Conservation (phyloP, 2,888 invertebrate genomes). For the Carcina quercana region DNA sequence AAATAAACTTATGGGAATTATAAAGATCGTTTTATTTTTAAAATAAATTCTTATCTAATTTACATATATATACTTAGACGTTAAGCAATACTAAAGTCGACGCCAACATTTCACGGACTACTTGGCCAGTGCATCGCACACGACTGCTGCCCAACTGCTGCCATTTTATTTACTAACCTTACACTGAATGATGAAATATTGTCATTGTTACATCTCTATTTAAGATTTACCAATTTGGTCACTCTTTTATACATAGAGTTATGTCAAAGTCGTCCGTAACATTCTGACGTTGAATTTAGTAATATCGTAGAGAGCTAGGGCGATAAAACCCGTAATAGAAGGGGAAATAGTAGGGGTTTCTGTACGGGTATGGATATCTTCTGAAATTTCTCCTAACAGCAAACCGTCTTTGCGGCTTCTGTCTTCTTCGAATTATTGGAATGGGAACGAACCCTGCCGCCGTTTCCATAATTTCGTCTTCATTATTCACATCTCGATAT, state of each 20-base stretch:
- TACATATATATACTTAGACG: not conserved
- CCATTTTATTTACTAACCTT: no score
- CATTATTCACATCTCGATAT: conserved; percentile 32
- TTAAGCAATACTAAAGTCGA: no score
- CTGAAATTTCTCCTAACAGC: conserved; percentile 39
- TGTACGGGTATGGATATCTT: conserved; percentile 38
- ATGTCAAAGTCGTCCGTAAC: no score
- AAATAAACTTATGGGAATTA: conserved; percentile 45
- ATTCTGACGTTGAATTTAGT: no score
- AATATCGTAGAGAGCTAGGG: conserved; percentile 58
- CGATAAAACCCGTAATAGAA: conserved; percentile 46
- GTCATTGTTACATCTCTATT: no score
- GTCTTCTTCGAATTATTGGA: conserved; percentile 32
- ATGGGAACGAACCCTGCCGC: conserved; percentile 53
- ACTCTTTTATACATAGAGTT: no score
- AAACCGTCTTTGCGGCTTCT: conserved; percentile 29
- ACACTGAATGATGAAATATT: no score
- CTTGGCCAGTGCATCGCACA: no score
- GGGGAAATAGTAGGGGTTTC: conserved; percentile 35
- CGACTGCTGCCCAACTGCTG: no score
- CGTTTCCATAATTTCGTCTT: conserved; percentile 55
- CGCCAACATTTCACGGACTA: no score
- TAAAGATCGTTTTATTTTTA: conserved; percentile 8
- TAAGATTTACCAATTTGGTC: no score
- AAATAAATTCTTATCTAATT: no score